A percentile compares a stretch with the other conserved stretches of the same genome.
These are phyloP conservation scores for Albula goreensis DNA, from an alignment of 2,113 vertebrate genomes.

Conservation along the genomic window DNA sequence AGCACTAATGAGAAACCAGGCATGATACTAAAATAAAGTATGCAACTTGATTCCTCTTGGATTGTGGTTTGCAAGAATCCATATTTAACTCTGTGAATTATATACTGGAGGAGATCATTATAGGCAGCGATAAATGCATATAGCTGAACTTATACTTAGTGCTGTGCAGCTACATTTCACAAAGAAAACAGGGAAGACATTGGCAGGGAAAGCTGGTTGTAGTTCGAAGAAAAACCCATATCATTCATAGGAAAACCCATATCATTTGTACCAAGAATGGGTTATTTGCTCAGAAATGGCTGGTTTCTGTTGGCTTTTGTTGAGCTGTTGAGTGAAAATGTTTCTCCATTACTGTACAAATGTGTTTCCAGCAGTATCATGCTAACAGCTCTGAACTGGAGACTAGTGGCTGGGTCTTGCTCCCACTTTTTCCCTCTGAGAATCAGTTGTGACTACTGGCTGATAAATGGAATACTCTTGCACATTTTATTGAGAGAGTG, in stretches of 20 bases:
- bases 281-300: no score
- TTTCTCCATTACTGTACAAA: neutral
- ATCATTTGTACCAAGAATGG: conserved; percentile 16
- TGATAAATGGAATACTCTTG: neutral
- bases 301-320: no score
- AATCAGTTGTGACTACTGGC: no score
- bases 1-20: conserved; percentile 35
- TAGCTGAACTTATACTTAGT: neutral
- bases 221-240: conserved; percentile 21
- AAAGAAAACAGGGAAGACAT: conserved; percentile 35
- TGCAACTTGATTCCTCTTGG: conserved; percentile 1
- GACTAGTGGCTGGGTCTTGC: neutral
- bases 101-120: conserved; percentile 62
- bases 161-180: neutral
- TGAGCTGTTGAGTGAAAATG: neutral
- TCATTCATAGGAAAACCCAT: neutral
- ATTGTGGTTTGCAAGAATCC: conserved; percentile 47
- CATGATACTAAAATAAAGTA: conserved; percentile 34
- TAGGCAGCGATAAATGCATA: conserved; percentile 43
- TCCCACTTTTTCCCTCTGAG: neutral
- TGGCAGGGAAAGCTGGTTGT: conserved; percentile 27
- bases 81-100: conserved; percentile 67
- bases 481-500: neutral
- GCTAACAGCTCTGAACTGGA: neutral
- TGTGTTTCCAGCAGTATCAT: neutral